These are phyloP conservation scores for Ferdinandea cuprea DNA, from an alignment of 2,888 invertebrate genomes.

Conservation along the genomic window DNA sequence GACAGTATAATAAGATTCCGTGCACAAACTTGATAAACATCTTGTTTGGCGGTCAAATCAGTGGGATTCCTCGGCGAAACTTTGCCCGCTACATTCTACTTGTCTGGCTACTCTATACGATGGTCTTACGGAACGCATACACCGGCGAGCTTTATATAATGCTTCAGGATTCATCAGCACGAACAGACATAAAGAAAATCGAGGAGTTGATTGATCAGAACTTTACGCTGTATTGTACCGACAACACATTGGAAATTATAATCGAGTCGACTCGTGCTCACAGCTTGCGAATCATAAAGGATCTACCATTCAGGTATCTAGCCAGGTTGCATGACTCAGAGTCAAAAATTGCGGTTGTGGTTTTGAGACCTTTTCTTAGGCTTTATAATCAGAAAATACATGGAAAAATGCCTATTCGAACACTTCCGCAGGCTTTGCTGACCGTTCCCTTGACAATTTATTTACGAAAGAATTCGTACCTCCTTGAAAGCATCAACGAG, in stretches of 20 bases:
- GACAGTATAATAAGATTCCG: slow-evolving; percentile 77
- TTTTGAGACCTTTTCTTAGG: slow-evolving; percentile 68
- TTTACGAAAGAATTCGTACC: slow-evolving; percentile 78
- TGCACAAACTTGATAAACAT: slow-evolving; percentile 77
- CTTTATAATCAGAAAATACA: slow-evolving; percentile 75
- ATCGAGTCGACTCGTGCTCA: slow-evolving; percentile 1
- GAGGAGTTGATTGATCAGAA: slow-evolving; percentile 76
- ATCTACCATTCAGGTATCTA: slow-evolving; percentile 19
- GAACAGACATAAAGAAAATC: slow-evolving; percentile 74
- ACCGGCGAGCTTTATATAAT: slow-evolving; percentile 78
- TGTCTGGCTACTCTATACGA: slow-evolving; percentile 78
- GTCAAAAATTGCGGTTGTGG: slow-evolving; percentile 65
- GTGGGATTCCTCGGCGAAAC: slow-evolving; percentile 77
- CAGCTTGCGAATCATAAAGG: slow-evolving; percentile 5
- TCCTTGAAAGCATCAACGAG: slow-evolving; percentile 75
- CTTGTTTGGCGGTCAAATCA: slow-evolving; percentile 77
- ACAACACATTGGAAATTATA: slow-evolving; percentile 22
- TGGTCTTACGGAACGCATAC: slow-evolving; percentile 79
- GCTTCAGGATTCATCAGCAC: slow-evolving; percentile 79
- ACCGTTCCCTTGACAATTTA: slow-evolving; percentile 78
- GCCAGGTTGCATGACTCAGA: slow-evolving; percentile 52
- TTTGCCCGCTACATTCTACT: slow-evolving; percentile 80
- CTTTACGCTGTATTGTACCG: slow-evolving; percentile 74
- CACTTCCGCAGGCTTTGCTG: slow-evolving; percentile 76
- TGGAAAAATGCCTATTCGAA: slow-evolving; percentile 41